phyloP scores from a whole-genome alignment of 2,888 invertebrate genomes.

The Machimus atricapillus region DNA sequence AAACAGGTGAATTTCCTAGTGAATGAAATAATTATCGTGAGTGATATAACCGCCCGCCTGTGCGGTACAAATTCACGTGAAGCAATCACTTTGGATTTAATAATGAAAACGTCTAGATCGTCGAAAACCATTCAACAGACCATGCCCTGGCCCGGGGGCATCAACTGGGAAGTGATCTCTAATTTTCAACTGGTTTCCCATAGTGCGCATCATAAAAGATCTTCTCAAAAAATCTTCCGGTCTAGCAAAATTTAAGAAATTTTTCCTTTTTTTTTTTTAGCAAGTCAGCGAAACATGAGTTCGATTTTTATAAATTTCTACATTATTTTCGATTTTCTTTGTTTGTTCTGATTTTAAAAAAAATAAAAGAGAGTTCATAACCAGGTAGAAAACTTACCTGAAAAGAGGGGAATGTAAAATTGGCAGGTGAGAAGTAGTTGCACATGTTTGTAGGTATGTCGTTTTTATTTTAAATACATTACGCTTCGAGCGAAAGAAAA shows the following conservation, averaged over 20 bases:
- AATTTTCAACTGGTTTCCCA: neutral
- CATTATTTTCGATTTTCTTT: neutral
- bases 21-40: constrained; percentile 14
- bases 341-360: neutral
- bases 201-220: neutral
- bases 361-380: neutral
- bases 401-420: neutral
- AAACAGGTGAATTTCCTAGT: constrained; percentile 27
- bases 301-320: neutral
- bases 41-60: neutral
- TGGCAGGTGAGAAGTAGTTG: neutral
- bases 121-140: neutral
- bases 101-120: neutral
- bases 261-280: neutral
- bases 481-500: constrained; percentile 10
- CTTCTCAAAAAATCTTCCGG: neutral
- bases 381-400: neutral
- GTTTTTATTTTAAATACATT: neutral
- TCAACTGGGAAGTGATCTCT: neutral
- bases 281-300: neutral
- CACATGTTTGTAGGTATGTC: neutral
- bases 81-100: neutral
- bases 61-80: neutral
- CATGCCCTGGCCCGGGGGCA: neutral
- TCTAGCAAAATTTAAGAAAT: neutral